Conservation (phyloP, 2,888 invertebrate species). For the Acleris laterana region DNA sequence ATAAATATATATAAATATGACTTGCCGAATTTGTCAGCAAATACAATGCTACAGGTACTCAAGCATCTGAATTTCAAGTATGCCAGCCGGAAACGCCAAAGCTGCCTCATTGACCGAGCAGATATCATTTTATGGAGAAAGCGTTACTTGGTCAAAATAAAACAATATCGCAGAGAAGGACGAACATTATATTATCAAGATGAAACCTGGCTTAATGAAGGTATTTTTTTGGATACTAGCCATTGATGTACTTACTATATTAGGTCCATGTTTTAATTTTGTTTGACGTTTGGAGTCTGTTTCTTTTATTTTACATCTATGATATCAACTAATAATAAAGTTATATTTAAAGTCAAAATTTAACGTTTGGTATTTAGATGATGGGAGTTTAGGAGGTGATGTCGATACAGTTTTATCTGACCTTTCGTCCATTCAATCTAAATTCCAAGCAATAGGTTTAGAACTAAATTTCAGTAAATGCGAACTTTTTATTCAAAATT, state of each 20-base stretch:
- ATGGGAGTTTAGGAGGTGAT: too few relatives aligned
- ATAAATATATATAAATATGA: not conserved
- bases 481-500: too few relatives aligned
- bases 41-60: not conserved
- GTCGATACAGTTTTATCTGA: too few relatives aligned
- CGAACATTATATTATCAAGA: slow-evolving; percentile 10
- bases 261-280: slow-evolving; percentile 2
- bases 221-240: slow-evolving; percentile 7
- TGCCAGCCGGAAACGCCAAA: slow-evolving; percentile 11
- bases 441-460: too few relatives aligned
- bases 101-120: slow-evolving; percentile 7
- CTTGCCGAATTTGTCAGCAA: slow-evolving; percentile 1
- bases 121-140: slow-evolving; percentile 8
- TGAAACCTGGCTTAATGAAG: slow-evolving; percentile 14
- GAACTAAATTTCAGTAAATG: too few relatives aligned
- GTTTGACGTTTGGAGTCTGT: not conserved
- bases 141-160: slow-evolving; percentile 1
- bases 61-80: slow-evolving; percentile 11
- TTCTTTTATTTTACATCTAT: not conserved
- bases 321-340: not conserved
- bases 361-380: too few relatives aligned
- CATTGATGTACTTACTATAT: slow-evolving; percentile 2
- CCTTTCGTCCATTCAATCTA: too few relatives aligned
- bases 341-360: too few relatives aligned
- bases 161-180: slow-evolving; percentile 8